Evolutionary conservation across 2,888 invertebrate genomes (phyloP).

Genomic region (Troides helena): DNA sequence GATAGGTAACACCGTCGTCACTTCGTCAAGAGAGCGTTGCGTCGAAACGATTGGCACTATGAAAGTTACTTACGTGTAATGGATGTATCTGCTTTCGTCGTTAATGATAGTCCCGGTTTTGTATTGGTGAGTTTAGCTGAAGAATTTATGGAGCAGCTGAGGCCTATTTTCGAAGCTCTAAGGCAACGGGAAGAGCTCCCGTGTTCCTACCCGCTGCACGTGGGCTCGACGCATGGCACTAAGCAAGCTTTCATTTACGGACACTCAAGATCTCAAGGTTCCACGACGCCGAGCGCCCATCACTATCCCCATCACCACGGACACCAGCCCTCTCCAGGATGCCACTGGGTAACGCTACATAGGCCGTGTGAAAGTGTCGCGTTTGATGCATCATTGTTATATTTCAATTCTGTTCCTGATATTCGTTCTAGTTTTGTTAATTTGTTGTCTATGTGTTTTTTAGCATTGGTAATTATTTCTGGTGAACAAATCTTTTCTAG

Average conservation of each 20-base stretch:
- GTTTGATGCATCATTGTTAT: slow-evolving; percentile 45
- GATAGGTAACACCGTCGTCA: slow-evolving; percentile 58
- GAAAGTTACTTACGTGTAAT: slow-evolving; percentile 55
- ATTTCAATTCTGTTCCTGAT: slow-evolving; percentile 50
- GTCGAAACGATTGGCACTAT: slow-evolving; percentile 77
- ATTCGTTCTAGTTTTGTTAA: slow-evolving; percentile 42
- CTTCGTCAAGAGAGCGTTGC: slow-evolving; percentile 57
- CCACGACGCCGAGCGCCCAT: slow-evolving; percentile 83
- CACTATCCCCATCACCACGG: slow-evolving; percentile 83
- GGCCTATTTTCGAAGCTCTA: slow-evolving; percentile 96
- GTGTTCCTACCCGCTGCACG: slow-evolving; percentile 94
- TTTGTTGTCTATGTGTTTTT: slow-evolving; percentile 52
- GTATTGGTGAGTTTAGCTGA: slow-evolving; percentile 86
- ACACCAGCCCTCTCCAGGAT: slow-evolving; percentile 86
- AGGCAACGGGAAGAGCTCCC: slow-evolving; percentile 94
- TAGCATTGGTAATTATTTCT: slow-evolving; percentile 41
- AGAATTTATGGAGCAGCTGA: slow-evolving; percentile 97
- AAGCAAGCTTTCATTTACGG: slow-evolving; percentile 81
- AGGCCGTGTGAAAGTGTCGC: slow-evolving; percentile 65
- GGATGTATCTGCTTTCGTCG: slow-evolving; percentile 54
- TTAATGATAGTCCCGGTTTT: slow-evolving; percentile 73
- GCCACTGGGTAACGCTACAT: slow-evolving; percentile 85
- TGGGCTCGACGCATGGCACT: slow-evolving; percentile 84
- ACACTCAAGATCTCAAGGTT: slow-evolving; percentile 82
- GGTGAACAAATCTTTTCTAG: slow-evolving; percentile 47